A percentile compares a stretch with the other conserved stretches of the same genome.
These are phyloP conservation scores for Tromatobia lineatoria DNA, from an alignment of 2,888 invertebrate species.

Conservation along the genomic window DNA sequence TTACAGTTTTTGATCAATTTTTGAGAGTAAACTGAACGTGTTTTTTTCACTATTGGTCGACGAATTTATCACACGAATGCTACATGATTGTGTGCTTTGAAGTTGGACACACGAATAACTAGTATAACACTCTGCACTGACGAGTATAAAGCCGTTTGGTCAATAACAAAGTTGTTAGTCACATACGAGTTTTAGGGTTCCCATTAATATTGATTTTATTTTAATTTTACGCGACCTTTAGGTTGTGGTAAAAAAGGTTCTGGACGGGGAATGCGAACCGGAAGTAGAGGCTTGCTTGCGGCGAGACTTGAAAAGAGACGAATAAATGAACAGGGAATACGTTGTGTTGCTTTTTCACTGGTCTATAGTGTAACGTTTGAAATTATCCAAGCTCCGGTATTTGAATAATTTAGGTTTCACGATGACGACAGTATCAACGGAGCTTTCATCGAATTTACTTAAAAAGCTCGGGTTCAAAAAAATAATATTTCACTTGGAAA, in stretches of 20 bases:
- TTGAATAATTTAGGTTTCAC: not conserved
- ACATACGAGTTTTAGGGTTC: not conserved
- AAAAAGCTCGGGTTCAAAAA: not conserved
- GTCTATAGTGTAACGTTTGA: not conserved
- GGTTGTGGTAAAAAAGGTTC: not conserved
- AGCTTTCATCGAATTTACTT: constrained; percentile 17
- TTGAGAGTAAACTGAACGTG: not conserved
- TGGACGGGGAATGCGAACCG: constrained; percentile 21
- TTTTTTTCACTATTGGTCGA: not conserved
- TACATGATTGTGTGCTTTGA: not conserved
- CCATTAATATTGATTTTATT: constrained; percentile 2
- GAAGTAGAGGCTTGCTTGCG: not conserved
- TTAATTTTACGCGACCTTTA: not conserved
- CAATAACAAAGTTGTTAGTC: not conserved
- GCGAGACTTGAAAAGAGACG: constrained; percentile 19
- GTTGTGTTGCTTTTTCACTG: constrained; percentile 5
- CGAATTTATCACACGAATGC: not conserved
- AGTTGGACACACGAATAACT: not conserved
- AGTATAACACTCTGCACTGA: constrained; percentile 10
- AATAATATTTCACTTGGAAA: not conserved
- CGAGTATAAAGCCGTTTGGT: not conserved
- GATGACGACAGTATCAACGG: not conserved
- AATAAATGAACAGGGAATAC: not conserved
- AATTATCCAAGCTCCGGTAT: constrained; percentile 21
- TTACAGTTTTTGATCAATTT: constrained; percentile 10